These are phyloP conservation scores for Paradoxurus hermaphroditus DNA, from an alignment of 2,113 vertebrate species.

Conservation along the genomic window DNA sequence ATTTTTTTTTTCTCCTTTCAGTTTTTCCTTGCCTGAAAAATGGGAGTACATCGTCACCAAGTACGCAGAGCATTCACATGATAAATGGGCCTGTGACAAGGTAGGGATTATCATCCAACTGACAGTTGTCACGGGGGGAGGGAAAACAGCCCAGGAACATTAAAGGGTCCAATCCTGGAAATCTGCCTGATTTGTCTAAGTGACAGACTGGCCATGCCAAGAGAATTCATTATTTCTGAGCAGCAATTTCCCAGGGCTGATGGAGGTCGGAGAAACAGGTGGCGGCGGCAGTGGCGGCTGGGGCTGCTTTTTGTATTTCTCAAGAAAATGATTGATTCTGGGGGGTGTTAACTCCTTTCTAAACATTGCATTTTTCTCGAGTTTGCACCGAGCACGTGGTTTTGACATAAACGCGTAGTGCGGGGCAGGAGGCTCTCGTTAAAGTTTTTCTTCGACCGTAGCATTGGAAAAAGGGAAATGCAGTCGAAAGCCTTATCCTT, in stretches of 20 bases:
- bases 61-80: slow-evolving; percentile 95
- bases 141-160: slow-evolving; percentile 18
- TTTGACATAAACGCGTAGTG: background rate
- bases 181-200: slow-evolving; percentile 47
- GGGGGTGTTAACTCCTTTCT: background rate
- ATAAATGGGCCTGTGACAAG: slow-evolving; percentile 98
- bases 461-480: background rate
- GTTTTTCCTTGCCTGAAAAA: slow-evolving; percentile 95
- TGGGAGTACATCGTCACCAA: slow-evolving; percentile 95
- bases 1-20: slow-evolving; percentile 76
- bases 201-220: background rate
- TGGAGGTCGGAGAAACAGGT: background rate
- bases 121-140: background rate
- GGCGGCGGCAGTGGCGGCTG: background rate
- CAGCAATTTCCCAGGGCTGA: slow-evolving; percentile 11
- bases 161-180: slow-evolving; percentile 42
- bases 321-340: slow-evolving; percentile 28
- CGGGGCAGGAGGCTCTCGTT: background rate
- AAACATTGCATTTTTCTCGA: background rate
- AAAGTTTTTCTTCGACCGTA: background rate
- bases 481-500: background rate
- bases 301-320: slow-evolving; percentile 14
- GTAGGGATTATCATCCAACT: slow-evolving; percentile 81
- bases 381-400: background rate
- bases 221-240: slow-evolving; percentile 19